Evolutionary conservation across 37 sponge, comb jelly and placozoan genomes (phyloP).

Genomic region (Dysidea cf. avara): DNA sequence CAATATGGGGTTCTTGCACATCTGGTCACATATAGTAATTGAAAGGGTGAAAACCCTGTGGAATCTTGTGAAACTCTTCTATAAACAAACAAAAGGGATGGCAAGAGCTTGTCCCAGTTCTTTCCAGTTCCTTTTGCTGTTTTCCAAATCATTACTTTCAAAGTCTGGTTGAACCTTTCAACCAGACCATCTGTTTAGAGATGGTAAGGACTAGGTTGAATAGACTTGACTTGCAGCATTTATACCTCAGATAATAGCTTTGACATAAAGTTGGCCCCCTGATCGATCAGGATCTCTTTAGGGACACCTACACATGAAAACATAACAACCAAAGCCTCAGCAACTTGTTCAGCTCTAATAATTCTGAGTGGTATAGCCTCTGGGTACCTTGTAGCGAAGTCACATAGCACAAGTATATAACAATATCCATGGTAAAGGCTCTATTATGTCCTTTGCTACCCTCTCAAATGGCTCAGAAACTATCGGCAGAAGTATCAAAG

Average conservation of each 20-base stretch:
- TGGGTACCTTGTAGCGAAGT: not conserved
- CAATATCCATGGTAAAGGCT: not conserved
- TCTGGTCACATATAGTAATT: too few species aligned
- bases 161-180: too few species aligned
- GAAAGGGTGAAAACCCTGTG: too few species aligned
- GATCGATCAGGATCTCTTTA: slow-evolving; percentile 1
- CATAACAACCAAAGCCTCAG: not conserved
- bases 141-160: too few species aligned
- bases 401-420: not conserved
- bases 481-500: not conserved
- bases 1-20: too few species aligned
- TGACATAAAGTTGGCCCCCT: slow-evolving; percentile 1
- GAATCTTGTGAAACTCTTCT: too few species aligned
- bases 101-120: too few species aligned
- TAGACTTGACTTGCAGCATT: not conserved
- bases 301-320: slow-evolving; percentile 3
- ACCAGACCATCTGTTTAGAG: too few species aligned
- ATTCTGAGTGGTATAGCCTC: not conserved
- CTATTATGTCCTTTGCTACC: not conserved
- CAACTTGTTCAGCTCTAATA: not conserved
- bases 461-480: not conserved
- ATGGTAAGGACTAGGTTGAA: not conserved
- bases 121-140: too few species aligned
- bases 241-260: not conserved
- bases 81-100: too few species aligned